A percentile compares a stretch with the other conserved stretches of the same genome.
Conservation (phyloP, 1,140 invertebrate genomes). For the Mercenaria mercenaria region DNA sequence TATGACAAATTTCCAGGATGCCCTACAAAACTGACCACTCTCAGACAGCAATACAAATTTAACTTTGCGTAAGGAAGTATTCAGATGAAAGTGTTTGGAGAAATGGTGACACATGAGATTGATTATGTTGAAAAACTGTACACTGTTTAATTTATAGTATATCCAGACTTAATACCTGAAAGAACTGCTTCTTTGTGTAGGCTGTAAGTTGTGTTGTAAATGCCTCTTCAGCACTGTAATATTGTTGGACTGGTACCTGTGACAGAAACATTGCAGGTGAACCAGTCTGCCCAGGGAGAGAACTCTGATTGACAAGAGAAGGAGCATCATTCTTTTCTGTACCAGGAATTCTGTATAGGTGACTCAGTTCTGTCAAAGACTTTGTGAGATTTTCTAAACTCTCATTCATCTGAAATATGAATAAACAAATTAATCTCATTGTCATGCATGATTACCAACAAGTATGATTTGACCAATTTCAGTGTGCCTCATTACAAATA, state of each 20-base stretch:
- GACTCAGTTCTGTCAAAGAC: slow-evolving; percentile 70
- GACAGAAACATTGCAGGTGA: slow-evolving; percentile 75
- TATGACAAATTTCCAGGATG: no score
- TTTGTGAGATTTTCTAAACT: slow-evolving; percentile 73
- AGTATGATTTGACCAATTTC: no score
- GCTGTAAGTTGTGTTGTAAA: slow-evolving; percentile 77
- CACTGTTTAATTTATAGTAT: no score
- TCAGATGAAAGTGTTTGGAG: no score
- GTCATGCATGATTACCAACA: no score
- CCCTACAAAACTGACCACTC: no score
- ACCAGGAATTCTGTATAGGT: slow-evolving; percentile 68
- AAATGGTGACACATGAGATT: no score
- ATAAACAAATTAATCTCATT: slow-evolving; percentile 1
- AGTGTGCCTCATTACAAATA: no score
- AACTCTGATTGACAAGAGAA: slow-evolving; percentile 34
- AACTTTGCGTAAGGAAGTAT: no score
- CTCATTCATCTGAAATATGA: slow-evolving; percentile 76
- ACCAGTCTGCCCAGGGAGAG: slow-evolving; percentile 43
- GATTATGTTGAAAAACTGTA: no score
- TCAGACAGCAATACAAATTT: no score
- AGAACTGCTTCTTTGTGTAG: slow-evolving; percentile 83
- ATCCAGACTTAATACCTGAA: no score
- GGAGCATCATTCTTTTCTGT: neutral
- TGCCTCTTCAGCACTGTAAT: slow-evolving; percentile 76
- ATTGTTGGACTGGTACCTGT: slow-evolving; percentile 75